Conservation (phyloP, 2,888 invertebrate species). For the Zygothrica quintamaculata region DNA sequence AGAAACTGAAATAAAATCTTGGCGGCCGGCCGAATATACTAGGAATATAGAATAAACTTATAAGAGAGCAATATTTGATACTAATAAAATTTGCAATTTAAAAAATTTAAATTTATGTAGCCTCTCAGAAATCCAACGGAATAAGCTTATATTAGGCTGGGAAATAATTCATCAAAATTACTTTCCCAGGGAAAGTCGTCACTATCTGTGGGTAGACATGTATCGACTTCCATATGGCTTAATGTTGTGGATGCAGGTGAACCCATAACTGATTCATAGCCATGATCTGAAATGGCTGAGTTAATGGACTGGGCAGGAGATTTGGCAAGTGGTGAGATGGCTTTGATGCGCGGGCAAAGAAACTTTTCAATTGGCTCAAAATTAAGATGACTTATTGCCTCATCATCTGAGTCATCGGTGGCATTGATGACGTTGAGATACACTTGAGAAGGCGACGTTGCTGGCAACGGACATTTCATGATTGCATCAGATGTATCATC, state of each 20-base stretch:
- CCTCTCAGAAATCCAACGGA: constrained; percentile 10
- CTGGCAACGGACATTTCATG: constrained; percentile 77
- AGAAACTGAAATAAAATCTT: constrained; percentile 39
- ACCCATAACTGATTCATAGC: constrained; percentile 88
- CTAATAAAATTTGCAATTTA: constrained; percentile 55
- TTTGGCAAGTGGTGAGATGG: constrained; percentile 80
- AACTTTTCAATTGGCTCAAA: constrained; percentile 82
- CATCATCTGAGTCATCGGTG: constrained; percentile 74
- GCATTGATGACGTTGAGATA: constrained; percentile 74
- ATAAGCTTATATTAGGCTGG: constrained; percentile 87
- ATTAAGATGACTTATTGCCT: constrained; percentile 58
- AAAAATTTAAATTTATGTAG: constrained; percentile 37
- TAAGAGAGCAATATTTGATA: constrained; percentile 46
- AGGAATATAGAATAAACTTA: constrained; percentile 31
- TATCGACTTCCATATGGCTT: constrained; percentile 62
- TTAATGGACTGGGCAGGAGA: constrained; percentile 79
- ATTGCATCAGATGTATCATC: constrained; percentile 65
- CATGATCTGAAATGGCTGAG: constrained; percentile 86
- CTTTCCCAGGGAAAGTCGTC: constrained; percentile 89
- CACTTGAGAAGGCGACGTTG: constrained; percentile 79
- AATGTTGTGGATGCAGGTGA: constrained; percentile 85
- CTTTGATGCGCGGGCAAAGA: constrained; percentile 70
- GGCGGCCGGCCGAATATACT: constrained; percentile 59
- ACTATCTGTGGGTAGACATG: constrained; percentile 38
- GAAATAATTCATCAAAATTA: constrained; percentile 91